These are phyloP conservation scores for Archips xylosteana DNA, from an alignment of 2,888 invertebrate species.

Conservation along the genomic window DNA sequence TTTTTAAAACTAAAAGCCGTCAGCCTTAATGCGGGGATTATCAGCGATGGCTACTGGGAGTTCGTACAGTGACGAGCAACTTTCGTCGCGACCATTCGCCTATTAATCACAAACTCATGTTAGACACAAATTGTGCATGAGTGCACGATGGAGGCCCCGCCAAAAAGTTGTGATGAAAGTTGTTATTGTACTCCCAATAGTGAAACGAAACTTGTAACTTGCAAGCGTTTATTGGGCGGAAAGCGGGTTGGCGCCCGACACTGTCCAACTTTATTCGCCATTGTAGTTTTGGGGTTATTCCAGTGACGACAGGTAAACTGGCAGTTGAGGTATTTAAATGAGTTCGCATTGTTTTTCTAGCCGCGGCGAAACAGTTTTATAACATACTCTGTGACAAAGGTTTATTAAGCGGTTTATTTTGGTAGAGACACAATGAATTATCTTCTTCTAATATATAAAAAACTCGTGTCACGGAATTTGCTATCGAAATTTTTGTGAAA, in stretches of 20 bases:
- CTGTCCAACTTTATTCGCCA: slow-evolving; percentile 39
- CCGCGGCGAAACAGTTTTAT: slow-evolving; percentile 9
- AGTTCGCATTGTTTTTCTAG: slow-evolving; percentile 29
- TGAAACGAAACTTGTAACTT: slow-evolving; percentile 37
- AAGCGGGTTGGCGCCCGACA: slow-evolving; percentile 25
- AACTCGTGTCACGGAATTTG: too few species aligned
- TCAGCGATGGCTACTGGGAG: slow-evolving; percentile 3
- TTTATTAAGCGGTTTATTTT: neutral
- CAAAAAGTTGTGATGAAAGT: slow-evolving; percentile 40
- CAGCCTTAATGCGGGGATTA: slow-evolving; percentile 32
- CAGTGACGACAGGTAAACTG: slow-evolving; percentile 41
- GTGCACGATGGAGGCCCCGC: slow-evolving; percentile 23
- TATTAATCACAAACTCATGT: slow-evolving; percentile 39
- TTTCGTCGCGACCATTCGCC: slow-evolving; percentile 23
- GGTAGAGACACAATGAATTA: neutral
- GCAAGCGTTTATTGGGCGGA: slow-evolving; percentile 41
- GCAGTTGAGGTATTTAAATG: slow-evolving; percentile 38
- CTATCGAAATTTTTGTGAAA: too few species aligned
- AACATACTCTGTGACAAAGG: neutral
- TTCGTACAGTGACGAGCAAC: slow-evolving; percentile 11
- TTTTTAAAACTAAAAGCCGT: slow-evolving; percentile 34
- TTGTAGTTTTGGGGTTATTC: slow-evolving; percentile 31
- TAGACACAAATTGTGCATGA: slow-evolving; percentile 37
- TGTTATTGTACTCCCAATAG: slow-evolving; percentile 33
- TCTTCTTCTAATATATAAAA: too few species aligned